phyloP scores from a whole-genome alignment of 2,888 invertebrate genomes.

The Leucoptera coffeella region DNA sequence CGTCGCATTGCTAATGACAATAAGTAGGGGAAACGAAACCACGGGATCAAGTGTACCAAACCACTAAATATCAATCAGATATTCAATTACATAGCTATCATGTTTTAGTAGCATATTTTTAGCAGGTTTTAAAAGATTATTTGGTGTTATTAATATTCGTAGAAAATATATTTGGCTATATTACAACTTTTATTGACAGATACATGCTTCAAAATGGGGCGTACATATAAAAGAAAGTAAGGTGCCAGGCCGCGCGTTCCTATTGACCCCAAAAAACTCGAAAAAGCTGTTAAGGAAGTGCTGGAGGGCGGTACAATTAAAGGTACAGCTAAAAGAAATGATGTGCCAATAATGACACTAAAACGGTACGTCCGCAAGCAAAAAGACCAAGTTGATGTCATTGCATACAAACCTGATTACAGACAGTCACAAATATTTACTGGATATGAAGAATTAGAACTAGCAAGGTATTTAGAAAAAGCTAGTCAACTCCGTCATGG shows the following conservation, averaged over 20 bases:
- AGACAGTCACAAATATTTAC: conserved; percentile 7
- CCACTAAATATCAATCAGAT: too few species aligned
- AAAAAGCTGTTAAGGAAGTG: conserved; percentile 4
- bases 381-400: conserved; percentile 4
- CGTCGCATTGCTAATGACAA: too few species aligned
- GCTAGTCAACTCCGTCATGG: conserved; percentile 9
- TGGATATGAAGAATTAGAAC: conserved; percentile 6
- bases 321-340: conserved; percentile 4
- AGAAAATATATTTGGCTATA: too few species aligned
- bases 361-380: conserved; percentile 6
- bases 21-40: conserved; percentile 2
- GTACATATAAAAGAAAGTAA: conserved; percentile 6
- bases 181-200: too few species aligned
- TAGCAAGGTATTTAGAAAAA: conserved; percentile 7
- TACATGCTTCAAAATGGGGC: too few species aligned
- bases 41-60: conserved; percentile 5
- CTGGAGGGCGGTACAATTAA: conserved; percentile 3
- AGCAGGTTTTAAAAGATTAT: too few species aligned
- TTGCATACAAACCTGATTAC: conserved; percentile 6
- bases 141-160: too few species aligned
- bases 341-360: conserved; percentile 5
- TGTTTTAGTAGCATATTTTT: too few species aligned
- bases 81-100: too few species aligned
- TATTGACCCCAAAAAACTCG: conserved; percentile 4
- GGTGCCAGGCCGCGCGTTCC: conserved; percentile 3